Base-by-base conservation (phyloP, 1,140 invertebrate species). In the Pachyrhynchus sulphureomaculatus region DNA sequence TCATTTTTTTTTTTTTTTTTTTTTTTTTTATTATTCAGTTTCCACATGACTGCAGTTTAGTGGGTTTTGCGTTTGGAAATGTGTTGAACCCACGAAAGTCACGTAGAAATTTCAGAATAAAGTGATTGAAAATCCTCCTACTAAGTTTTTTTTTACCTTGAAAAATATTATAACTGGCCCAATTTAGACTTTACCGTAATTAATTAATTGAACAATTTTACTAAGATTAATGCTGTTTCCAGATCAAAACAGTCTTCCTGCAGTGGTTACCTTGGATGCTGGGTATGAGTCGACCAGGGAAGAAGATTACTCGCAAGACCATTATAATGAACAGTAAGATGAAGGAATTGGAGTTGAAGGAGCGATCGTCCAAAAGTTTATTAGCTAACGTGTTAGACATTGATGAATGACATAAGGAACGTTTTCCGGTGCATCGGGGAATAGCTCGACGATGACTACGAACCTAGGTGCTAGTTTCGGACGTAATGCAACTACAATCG, bases 191-290 rank as follows among this genome's bases (percentile, higher is more conserved):
- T n/a, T n/a, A n/a, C n/a, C n/a, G n/a, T n/a, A n/a, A n/a, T n/a
- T n/a, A n/a, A n/a, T n/a, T n/a, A n/a, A n/a, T n/a, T n/a, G n/a
- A n/a, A n/a, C n/a, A n/a, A n/a, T n/a, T n/a, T n/a, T n/a, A n/a
- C n/a, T n/a, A n/a, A n/a, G n/a, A n/a, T n/a, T n/a, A n/a, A n/a
- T n/a, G n/a, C n/a, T n/a, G n/a, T 57, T 75, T 73, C 0, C 76
- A 98, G 95, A 89, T 97, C 64, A 93, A 92, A 80, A 89, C 87
- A 64, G 81, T 97, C 69, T 91, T 99, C 77, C 86, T 98, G 65
- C 92, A 95, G 83, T 99, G 95, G 94, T 81, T 98, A 72, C 95
- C 96, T 42, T 96, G 92, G 89, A 85, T 97, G 48, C 82, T 99
- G 62, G 83, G 93, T 45, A 97, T 98, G 93, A 87, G 88, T 72